Evolutionary conservation across 2,888 invertebrate species (phyloP).

Genomic region (Stegophylla sp.): DNA sequence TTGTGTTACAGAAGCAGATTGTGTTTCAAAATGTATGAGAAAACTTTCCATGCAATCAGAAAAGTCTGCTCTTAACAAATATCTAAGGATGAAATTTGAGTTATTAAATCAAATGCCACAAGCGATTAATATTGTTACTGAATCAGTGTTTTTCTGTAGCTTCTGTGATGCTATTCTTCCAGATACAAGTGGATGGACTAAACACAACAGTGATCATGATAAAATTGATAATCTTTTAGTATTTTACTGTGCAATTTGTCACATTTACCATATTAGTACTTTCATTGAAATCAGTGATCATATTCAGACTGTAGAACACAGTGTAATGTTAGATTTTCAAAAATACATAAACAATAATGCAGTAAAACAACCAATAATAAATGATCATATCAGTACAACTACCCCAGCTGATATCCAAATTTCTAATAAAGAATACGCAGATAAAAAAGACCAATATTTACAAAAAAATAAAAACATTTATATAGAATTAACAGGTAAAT

Average conservation of each 20-base stretch:
- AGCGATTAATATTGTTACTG: not conserved
- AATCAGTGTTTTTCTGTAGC: not conserved
- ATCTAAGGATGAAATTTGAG: conserved; percentile 8
- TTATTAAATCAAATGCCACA: not conserved
- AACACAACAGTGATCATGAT: not conserved
- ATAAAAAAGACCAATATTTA: not conserved
- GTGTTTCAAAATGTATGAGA: not conserved
- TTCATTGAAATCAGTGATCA: not conserved
- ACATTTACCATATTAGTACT: not conserved
- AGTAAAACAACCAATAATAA: not conserved
- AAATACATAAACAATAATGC: not conserved
- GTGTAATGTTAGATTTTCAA: conserved; percentile 7
- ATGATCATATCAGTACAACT: not conserved
- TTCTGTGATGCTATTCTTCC: not conserved
- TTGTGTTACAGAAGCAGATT: not conserved
- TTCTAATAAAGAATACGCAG: not conserved
- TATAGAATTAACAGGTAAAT: conserved; percentile 37
- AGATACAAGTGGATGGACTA: not conserved
- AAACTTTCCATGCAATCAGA: not conserved
- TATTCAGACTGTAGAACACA: conserved; percentile 4
- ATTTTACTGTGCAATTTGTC: conserved; percentile 36
- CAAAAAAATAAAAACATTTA: not conserved
- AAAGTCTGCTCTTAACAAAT: conserved; percentile 15
- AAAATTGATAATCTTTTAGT: not conserved
- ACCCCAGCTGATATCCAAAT: not conserved